These are phyloP conservation scores for Plotosus lineatus DNA, from an alignment of 2,113 vertebrate genomes.

Conservation along the genomic window DNA sequence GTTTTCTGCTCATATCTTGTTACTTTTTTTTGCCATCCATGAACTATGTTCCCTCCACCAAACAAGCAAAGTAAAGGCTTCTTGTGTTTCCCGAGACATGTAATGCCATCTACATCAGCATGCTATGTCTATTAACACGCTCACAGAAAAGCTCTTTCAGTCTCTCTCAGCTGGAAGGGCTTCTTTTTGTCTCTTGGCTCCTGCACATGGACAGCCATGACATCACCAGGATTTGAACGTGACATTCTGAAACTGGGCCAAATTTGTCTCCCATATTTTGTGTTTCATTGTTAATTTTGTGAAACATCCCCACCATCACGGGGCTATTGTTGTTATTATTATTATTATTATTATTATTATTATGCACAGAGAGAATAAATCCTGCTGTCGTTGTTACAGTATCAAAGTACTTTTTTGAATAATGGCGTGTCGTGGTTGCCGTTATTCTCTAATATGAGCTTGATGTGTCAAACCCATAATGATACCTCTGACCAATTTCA, in stretches of 20 bases:
- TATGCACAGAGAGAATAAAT: no score
- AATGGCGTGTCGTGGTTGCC: no score
- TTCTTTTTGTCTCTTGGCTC: not conserved
- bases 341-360: no score
- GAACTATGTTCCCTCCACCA: not conserved
- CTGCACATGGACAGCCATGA: not conserved
- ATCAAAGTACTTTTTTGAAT: not conserved
- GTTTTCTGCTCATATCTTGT: not conserved
- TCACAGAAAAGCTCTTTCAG: not conserved
- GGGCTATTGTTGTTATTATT: no score
- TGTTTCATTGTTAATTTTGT: not conserved
- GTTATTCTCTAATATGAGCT: not conserved
- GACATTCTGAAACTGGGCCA: not conserved
- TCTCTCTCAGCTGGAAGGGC: not conserved
- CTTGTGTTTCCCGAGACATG: not conserved
- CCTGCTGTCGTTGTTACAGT: not conserved
- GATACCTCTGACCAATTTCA: slow-evolving; percentile 6
- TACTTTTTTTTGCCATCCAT: not conserved
- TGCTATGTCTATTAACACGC: not conserved
- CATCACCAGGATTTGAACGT: not conserved
- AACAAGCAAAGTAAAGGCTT: not conserved
- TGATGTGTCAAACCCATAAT: not conserved
- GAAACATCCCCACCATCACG: no score
- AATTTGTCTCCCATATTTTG: not conserved
- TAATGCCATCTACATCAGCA: not conserved